Evolutionary conservation across 2,888 invertebrate genomes (phyloP), one percentile per base, ranked within the genome.

Genomic region (Morpho helenor): DNA sequence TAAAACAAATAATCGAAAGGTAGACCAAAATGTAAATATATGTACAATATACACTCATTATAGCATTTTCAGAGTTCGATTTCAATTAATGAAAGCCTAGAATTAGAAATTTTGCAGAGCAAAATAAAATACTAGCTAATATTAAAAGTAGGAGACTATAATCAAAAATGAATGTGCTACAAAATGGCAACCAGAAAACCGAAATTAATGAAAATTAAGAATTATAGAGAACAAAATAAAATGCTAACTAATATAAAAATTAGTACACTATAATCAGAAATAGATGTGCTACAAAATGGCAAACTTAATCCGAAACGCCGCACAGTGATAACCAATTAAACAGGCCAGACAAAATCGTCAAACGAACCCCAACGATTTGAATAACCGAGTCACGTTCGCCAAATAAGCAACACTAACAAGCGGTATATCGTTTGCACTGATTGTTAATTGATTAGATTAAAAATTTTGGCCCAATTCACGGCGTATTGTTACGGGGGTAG

Each of bases 371-470:
- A 71, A 68, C 52, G 51, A 84, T 88, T 87, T 87, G 80, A 87
- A 88, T 88, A 85, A 71, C 73, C 89, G 71, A 83, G 86, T 87
- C 90, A 90, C 90, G 90, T 89, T 79, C 84, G 61, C 73, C 82
- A 87, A 89, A 90, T 90, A 90, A 88, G 81, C 85, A 86, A 82
- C 76, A 79, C 82, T 88, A 89, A 90, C 89, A 86, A 89, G 88
- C 85, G 83, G 83, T 84, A 83, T 89, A 87, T 89, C 87, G 87
- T 79, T 89, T 85, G 86, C 88, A 83, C 87, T 91, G 91, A 91
- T 91, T 91, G 91, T 84, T 91, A 91, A 91, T 91, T 91, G 91
- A 91, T 91, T 89, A 81, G 85, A 90, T 91, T 91, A 89, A 87
- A 89, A 90, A 87, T 78, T 85, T 87, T 80, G 81, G 72, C 76